A percentile compares a stretch with the other conserved stretches of the same genome.
Evolutionary conservation across 2,888 invertebrate genomes (phyloP).

Genomic region (Adelphocoris suturalis): DNA sequence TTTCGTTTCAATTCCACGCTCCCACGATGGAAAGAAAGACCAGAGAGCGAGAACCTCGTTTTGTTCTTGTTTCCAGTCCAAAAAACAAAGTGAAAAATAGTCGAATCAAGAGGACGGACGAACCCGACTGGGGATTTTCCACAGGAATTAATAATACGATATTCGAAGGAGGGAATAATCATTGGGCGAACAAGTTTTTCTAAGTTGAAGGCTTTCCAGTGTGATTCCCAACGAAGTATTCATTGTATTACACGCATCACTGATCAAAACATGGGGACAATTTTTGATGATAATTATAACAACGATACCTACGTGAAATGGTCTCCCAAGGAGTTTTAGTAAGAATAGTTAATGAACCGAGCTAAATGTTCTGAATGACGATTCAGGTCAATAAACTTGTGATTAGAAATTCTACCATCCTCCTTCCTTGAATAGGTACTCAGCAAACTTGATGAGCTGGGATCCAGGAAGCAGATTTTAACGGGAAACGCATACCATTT

Average conservation of each 20-base stretch:
- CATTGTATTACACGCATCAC: neutral
- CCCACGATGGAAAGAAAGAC: neutral
- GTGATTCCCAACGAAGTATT: neutral
- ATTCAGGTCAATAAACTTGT: no score
- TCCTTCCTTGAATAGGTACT: no score
- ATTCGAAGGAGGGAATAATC: neutral
- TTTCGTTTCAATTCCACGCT: conserved; percentile 23
- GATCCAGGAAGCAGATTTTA: no score
- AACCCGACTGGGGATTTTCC: neutral
- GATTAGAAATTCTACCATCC: no score
- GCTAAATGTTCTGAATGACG: no score
- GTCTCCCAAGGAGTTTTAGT: neutral
- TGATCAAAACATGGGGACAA: neutral
- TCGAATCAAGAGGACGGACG: neutral
- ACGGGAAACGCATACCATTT: no score
- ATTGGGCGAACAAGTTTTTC: neutral
- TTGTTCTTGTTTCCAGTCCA: neutral
- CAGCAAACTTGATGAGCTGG: no score
- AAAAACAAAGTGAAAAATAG: neutral
- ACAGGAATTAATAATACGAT: neutral
- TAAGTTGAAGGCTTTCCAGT: neutral
- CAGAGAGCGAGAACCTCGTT: neutral
- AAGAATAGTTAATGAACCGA: neutral
- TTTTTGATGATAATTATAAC: neutral
- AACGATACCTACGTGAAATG: neutral